Evolutionary conservation across 2,888 invertebrate species (phyloP), one percentile per base, ranked within the genome.

Genomic region (Molorchus minor): DNA sequence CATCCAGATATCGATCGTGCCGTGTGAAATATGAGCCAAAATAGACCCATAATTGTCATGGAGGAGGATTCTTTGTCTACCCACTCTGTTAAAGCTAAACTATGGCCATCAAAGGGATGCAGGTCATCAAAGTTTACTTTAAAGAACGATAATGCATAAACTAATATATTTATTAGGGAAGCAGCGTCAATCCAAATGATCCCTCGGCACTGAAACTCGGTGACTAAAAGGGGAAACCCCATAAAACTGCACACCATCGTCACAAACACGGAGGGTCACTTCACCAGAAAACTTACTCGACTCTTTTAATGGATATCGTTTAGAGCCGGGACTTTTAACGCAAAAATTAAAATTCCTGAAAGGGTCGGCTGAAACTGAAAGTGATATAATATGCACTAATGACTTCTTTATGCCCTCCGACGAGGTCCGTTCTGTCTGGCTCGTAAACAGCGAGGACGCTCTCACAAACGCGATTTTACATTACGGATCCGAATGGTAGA

Each of bases 401-500:
- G 30, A 45, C 45, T 45, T 10, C 45, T 45, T 45, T 30, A 30
- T 33, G 16, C 15, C 30, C 45, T 19, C 16, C 33, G 17, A 20
- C 35, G 20, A 47, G 36, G n/a, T n/a, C n/a, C n/a, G n/a, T n/a
- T 36, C 20, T 13, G 36, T 35, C 47, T 47, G 12, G 16, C 43
- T 43, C 21, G 12, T 20, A 20, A 20, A 13, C 21, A n/a, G n/a
- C 7, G 13, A 35, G 36, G 35, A 20, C 36, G 47, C 20, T 33
- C 12, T 15, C 20, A 36, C 47, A 47, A 45, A 47, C 35, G 29
- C 35, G 35, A 47, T 47, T 35, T 47, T 35, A 36, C 33, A 17
- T 25, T 30, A 12, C 17, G 69, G 73, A 71, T 69, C 68, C 71
- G 75, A 75, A 72, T 70, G 71, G n/a, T n/a, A n/a, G n/a, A n/a